phyloP scores from a whole-genome alignment of 2,797 vertebrate species.

The Cephalopachus bancanus region DNA sequence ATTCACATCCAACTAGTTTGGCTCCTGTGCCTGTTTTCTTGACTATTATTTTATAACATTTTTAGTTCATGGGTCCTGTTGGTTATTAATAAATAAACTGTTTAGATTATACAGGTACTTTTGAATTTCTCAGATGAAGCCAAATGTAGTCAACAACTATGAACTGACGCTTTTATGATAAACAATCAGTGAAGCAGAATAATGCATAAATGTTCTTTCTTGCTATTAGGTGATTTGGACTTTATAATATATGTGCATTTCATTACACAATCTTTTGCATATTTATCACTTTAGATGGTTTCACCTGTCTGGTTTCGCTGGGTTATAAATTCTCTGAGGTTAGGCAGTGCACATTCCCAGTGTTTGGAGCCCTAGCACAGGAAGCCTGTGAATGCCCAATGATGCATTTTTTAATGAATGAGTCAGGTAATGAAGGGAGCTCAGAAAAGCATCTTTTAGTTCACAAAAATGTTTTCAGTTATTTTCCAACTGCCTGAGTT shows the following conservation, averaged over 20 bases:
- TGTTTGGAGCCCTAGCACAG: background rate
- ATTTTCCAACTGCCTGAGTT: slow-evolving; percentile 52
- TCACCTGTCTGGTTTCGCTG: slow-evolving; percentile 57
- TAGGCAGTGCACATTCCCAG: background rate
- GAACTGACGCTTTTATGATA: background rate
- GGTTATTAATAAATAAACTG: background rate
- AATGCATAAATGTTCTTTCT: slow-evolving; percentile 48
- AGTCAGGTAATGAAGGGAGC: slow-evolving; percentile 26
- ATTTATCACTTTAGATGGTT: slow-evolving; percentile 62
- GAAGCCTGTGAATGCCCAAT: background rate
- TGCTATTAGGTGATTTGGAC: background rate
- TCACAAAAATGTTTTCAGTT: slow-evolving; percentile 66
- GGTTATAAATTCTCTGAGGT: slow-evolving; percentile 42
- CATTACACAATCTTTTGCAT: slow-evolving; percentile 57
- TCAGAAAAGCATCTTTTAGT: background rate
- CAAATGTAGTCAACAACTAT: background rate
- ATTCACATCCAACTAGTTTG: background rate
- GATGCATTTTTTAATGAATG: slow-evolving; percentile 39
- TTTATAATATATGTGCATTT: slow-evolving; percentile 73
- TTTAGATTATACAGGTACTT: background rate
- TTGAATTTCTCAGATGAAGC: slow-evolving; percentile 48
- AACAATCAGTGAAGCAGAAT: slow-evolving; percentile 50
- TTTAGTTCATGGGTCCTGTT: background rate
- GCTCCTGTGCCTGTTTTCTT: background rate
- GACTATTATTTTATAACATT: background rate